Base-by-base conservation (phyloP, 1,140 invertebrate species). In the Ips nitidus region DNA sequence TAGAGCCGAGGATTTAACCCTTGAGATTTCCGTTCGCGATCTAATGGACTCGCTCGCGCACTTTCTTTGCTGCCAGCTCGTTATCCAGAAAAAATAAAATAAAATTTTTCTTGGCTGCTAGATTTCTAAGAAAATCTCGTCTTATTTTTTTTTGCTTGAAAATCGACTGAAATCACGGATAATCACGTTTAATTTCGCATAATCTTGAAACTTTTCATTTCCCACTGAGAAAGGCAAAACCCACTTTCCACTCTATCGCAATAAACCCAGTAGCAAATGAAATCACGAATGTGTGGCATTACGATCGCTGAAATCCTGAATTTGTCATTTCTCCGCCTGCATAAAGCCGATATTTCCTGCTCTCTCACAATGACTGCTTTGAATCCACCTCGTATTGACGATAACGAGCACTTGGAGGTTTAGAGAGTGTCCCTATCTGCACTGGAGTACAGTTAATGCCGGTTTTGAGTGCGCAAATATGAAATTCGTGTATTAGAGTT, bases 1-100 rank as follows among this genome's bases (percentile, higher is more conserved):
- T 50, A 57, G n/a, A 52, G 43, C 53, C 41, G 37, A 5, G 64
- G 64, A 58, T 66, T 57, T 66, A 66, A 66, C 55, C 64, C 55
- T 66, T 56, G 63, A 65, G 63, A 65, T 56, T 56, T 56, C 41
- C 61, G 41, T 41, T 45, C 64, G 41, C 41, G 64, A 45, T 39
- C 53, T 66, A 66, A 66, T 66, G 55, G 53, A 66, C 64, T 66
- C 50, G 7, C 52, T 41, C 39, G 50, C 62, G 47, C 22, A 22
- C 22, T 22, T 22, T 22, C 22, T 22, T 22, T 22, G 22, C 22
- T 22, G 22, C 22, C 22, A 22, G 22, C 22, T 22, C 22, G 22
- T 22, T 22, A 22, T 22, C 22, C 22, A 22, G 22, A 22, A 22
- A 22, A 22, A 22, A 22, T 22, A 22, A 22, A 22, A 22, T 0